Evolutionary conservation across 1,140 invertebrate species (phyloP).

Genomic region (Drosophila sulfurigaster): DNA sequence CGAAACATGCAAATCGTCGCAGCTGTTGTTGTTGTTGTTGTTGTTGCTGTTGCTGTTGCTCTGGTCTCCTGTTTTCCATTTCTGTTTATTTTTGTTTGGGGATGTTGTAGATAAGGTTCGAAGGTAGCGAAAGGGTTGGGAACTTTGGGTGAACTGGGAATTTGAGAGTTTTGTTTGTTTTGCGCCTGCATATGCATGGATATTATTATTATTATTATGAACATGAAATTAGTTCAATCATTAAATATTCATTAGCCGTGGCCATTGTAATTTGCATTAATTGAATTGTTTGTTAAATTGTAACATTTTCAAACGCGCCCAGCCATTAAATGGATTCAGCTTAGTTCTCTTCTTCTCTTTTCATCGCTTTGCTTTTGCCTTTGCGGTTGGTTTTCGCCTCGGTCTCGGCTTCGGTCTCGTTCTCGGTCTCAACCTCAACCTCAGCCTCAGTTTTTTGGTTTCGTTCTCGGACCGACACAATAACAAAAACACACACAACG

Average conservation of each 20-base stretch:
- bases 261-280: conserved; percentile 80
- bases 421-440: neutral
- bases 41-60: neutral
- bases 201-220: conserved; percentile 49
- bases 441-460: no score
- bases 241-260: conserved; percentile 76
- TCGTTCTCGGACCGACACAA: conserved; percentile 40
- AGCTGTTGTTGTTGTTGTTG: conserved; percentile 5
- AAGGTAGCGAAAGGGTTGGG: no score
- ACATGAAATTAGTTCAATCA: conserved; percentile 79
- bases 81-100: conserved; percentile 13
- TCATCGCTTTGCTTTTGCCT: neutral
- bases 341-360: conserved; percentile 37
- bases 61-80: neutral
- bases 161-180: neutral
- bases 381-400: neutral
- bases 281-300: conserved; percentile 82
- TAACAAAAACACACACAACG: conserved; percentile 53
- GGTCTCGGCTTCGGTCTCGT: neutral
- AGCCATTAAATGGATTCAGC: conserved; percentile 59
- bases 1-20: conserved; percentile 29
- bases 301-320: conserved; percentile 53
- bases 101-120: no score
- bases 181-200: conserved; percentile 12
- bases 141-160: no score